Conservation (phyloP, 2,797 vertebrate genomes). For the Pteronotus mesoamericanus region DNA sequence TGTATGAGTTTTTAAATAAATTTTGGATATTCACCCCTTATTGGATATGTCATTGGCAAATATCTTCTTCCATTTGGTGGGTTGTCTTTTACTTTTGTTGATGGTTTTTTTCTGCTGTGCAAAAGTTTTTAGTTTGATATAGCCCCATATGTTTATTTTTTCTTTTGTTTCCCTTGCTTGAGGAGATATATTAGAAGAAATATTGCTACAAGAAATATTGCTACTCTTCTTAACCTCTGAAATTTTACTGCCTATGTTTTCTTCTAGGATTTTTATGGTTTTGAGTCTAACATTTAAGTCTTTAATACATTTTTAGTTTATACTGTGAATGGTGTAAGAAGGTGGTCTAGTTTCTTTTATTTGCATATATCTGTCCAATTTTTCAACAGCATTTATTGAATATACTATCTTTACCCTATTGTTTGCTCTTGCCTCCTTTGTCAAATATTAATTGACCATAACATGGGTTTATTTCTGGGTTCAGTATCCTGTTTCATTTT, state of each 20-base stretch:
- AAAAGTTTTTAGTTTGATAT: background rate
- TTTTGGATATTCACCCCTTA: background rate
- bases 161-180: background rate
- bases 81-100: background rate
- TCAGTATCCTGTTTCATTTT: background rate
- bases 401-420: background rate
- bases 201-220: background rate
- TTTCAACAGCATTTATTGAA: background rate
- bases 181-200: background rate
- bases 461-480: background rate
- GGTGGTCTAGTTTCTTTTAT: background rate
- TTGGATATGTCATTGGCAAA: background rate
- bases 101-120: background rate
- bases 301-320: background rate
- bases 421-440: background rate
- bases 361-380: background rate
- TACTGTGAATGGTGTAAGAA: background rate
- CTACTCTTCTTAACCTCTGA: background rate
- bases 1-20: background rate
- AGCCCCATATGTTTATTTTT: background rate
- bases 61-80: background rate
- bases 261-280: background rate
- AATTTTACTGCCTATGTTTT: background rate
- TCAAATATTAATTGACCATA: background rate
- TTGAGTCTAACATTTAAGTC: background rate